Evolutionary conservation across 2,888 invertebrate genomes (phyloP).

Genomic region (Idaea aversata): DNA sequence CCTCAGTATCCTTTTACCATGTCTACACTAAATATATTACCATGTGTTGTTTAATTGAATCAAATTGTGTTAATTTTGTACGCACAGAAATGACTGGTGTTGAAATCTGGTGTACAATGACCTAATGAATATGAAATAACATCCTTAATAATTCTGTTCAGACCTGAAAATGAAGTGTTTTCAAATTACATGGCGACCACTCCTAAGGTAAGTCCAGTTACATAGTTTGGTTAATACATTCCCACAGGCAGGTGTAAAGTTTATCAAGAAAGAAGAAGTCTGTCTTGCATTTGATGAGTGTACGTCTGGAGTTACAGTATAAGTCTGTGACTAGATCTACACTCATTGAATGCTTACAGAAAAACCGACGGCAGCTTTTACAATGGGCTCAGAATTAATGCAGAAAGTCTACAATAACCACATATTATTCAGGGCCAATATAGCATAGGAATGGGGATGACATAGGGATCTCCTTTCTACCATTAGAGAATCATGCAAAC

Average conservation of each 20-base stretch:
- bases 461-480: no score
- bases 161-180: conserved; percentile 69
- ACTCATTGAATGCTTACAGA: conserved; percentile 86
- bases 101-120: conserved; percentile 8
- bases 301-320: conserved; percentile 85
- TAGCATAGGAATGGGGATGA: no score
- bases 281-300: conserved; percentile 81
- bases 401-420: not conserved
- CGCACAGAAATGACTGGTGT: conserved; percentile 22
- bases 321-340: conserved; percentile 92
- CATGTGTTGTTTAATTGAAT: conserved; percentile 50
- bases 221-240: not conserved
- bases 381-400: not conserved
- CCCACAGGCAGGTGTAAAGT: not conserved
- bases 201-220: conserved; percentile 56
- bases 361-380: conserved; percentile 4
- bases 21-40: conserved; percentile 27
- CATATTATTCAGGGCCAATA: not conserved
- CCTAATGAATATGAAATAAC: not conserved
- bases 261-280: conserved; percentile 21
- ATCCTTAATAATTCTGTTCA: conserved; percentile 34
- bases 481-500: no score
- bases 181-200: conserved; percentile 67
- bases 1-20: conserved; percentile 69
- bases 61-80: conserved; percentile 14